These are phyloP conservation scores for Ophraella communa DNA, from an alignment of 2,888 invertebrate species.

Conservation along the genomic window DNA sequence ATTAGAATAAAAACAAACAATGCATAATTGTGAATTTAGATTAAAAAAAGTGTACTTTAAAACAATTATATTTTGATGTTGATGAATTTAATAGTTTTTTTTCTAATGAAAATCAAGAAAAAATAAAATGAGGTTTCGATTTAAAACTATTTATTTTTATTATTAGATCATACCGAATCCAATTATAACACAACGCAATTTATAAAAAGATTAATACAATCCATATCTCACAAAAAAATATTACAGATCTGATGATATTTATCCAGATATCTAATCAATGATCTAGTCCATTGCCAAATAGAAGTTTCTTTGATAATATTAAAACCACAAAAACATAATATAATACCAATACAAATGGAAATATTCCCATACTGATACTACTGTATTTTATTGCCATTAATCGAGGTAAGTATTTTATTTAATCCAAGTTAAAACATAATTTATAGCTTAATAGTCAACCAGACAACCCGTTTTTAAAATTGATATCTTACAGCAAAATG, in stretches of 20 bases:
- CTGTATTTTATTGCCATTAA: conserved; percentile 1
- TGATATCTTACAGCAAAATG: background rate
- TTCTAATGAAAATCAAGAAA: background rate
- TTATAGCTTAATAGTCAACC: background rate
- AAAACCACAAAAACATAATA: background rate
- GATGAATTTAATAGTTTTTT: too few relatives aligned
- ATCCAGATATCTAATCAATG: background rate
- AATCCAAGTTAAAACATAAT: background rate
- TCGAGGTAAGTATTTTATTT: background rate
- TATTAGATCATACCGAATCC: background rate
- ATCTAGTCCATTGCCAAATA: conserved; percentile 1
- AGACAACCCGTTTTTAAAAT: background rate
- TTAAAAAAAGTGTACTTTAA: too few relatives aligned
- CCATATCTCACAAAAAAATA: background rate
- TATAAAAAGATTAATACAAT: background rate
- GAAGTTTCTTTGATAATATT: background rate
- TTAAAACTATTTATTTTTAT: too few relatives aligned
- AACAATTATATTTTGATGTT: too few relatives aligned
- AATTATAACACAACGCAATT: background rate
- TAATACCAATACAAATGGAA: background rate
- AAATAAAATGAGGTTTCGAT: too few relatives aligned
- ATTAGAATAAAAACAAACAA: too few relatives aligned
- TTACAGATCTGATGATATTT: background rate
- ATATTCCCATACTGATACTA: too few relatives aligned
- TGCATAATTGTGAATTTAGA: too few relatives aligned